Base-by-base conservation (phyloP, 2,888 invertebrate species). In the Noctuana brunneofusca region DNA sequence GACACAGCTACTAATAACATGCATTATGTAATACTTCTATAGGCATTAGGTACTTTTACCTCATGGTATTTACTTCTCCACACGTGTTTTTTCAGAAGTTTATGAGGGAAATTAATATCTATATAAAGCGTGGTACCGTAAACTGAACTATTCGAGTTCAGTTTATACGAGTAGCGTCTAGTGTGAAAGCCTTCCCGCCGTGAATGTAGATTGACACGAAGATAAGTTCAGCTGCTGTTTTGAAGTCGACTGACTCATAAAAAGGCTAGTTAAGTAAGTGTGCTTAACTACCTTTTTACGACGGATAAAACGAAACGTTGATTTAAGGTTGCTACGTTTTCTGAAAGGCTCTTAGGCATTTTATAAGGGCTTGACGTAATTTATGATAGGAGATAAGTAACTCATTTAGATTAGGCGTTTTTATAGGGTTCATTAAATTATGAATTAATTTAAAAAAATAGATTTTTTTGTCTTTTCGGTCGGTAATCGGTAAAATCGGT, bases 191-290 rank as follows among this genome's bases (percentile, higher is more conserved):
- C 9, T 14, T 38, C 14, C 38, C 54, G 22, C 54, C 12, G n/a
- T 54, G 54, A 54, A 54, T 38, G 54, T n/a, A 54, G 54, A 54
- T 54, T 22, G 24, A 38, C 54, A 30, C 2, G 20, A 30, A 38
- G 54, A 54, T 54, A 54, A 35, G 24, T 38, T 38, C 20, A n/a
- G 54, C 11, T 54, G 54, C 54, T 54, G 38, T 54, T 38, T 54
- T 54, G 38, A 54, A 38, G 38, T 20, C 52, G 30, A 35, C 38
- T 24, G 24, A 35, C 35, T 38, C 53, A 41, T 48, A 24, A 48
- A 46, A 22, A 24, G 48, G 22, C 48, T 20, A 48, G 41, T 56
- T 48, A 48, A 48, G 48, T 48, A 22, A 48, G 48, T 48, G 24
- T 24, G 11, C 48, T 48, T n/a, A 48, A 48, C 22, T 20, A 46